phyloP scores from a whole-genome alignment of 2,113 vertebrate genomes.

The Dicerorhinus sumatrensis region DNA sequence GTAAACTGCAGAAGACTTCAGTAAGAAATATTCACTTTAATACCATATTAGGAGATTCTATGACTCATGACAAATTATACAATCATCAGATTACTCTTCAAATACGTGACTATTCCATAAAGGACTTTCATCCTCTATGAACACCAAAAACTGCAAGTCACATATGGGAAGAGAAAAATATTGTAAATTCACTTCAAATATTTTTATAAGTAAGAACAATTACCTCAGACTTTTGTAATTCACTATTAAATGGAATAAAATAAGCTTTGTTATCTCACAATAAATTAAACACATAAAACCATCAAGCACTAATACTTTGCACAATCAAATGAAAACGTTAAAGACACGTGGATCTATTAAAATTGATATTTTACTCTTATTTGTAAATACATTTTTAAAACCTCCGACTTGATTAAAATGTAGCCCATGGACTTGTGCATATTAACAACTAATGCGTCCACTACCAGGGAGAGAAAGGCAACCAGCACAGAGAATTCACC shows the following conservation, averaged over 20 bases:
- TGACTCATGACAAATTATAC: not conserved
- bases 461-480: not conserved
- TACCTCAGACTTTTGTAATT: slow-evolving; percentile 60
- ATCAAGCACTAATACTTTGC: slow-evolving; percentile 13
- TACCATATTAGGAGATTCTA: not conserved
- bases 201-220: slow-evolving; percentile 66
- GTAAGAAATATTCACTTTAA: not conserved
- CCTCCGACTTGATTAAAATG: not conserved
- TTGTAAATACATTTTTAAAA: not conserved
- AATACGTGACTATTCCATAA: not conserved
- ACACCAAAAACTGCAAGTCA: slow-evolving; percentile 21
- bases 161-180: not conserved
- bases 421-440: not conserved
- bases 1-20: not conserved
- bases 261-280: slow-evolving; percentile 35
- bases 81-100: not conserved
- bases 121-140: not conserved
- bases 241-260: slow-evolving; percentile 63
- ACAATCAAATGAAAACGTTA: slow-evolving; percentile 29
- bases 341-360: not conserved
- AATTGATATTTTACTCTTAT: not conserved
- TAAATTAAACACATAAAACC: slow-evolving; percentile 54
- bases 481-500: not conserved
- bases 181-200: slow-evolving; percentile 18
- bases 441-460: not conserved